Evolutionary conservation across 23 tunicate genomes (phyloP).

Genomic region (Halocynthia roretzi): DNA sequence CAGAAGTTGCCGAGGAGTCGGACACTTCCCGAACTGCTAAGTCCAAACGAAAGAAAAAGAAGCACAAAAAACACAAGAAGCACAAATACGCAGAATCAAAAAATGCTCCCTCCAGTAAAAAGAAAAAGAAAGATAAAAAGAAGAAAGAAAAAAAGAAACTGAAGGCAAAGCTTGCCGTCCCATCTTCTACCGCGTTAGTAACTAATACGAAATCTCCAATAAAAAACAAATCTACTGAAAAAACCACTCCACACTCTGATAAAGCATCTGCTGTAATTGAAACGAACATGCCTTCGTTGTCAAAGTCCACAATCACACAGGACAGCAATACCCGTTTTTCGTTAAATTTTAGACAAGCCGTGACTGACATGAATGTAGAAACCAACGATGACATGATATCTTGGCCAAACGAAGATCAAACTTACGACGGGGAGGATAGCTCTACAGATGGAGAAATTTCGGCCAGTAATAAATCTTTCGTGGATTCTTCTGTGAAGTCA

Average conservation of each 20-base stretch:
- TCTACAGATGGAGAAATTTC: slow-evolving; percentile 50
- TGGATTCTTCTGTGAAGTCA: not conserved
- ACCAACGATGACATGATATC: not conserved
- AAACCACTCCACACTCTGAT: not conserved
- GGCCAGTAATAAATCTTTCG: not conserved
- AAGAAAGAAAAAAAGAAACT: slow-evolving; percentile 48
- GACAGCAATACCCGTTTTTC: not conserved
- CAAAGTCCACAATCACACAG: too few relatives aligned
- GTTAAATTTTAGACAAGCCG: not conserved
- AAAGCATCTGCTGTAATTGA: not conserved
- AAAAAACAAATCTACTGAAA: not conserved
- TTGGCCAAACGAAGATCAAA: slow-evolving; percentile 24
- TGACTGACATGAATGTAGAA: not conserved
- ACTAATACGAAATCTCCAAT: slow-evolving; percentile 9
- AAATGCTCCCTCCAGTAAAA: slow-evolving; percentile 1
- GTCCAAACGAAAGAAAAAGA: slow-evolving; percentile 80
- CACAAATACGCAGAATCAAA: slow-evolving; percentile 21
- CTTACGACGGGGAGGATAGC: slow-evolving; percentile 52
- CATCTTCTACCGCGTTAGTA: slow-evolving; percentile 9
- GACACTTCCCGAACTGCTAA: slow-evolving; percentile 1
- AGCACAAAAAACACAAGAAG: slow-evolving; percentile 60
- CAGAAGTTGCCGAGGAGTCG: slow-evolving; percentile 11
- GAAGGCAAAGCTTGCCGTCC: slow-evolving; percentile 22
- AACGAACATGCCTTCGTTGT: not conserved
- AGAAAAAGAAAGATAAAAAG: slow-evolving; percentile 80